Evolutionary conservation across 2,797 vertebrate species (phyloP), one percentile per base, ranked within the genome.

Genomic region (Rhincodon typus): DNA sequence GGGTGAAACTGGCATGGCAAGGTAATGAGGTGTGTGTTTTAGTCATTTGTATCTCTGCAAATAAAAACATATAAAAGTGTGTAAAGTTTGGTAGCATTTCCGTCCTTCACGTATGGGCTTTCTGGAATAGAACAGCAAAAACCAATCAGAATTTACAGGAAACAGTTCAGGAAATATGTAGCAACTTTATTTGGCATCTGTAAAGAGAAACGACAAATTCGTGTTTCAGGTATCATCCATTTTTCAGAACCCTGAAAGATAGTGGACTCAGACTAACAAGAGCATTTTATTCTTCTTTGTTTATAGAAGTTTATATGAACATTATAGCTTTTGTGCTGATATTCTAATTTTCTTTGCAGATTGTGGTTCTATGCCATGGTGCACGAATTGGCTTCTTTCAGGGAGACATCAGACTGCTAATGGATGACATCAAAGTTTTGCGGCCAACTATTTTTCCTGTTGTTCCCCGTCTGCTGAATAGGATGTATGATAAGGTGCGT

Each of bases 401-500:
- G 97, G 99, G 99, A 53, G 99, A 99, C 96, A 99, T 99, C 96
- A 98, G 99, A 93, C 97, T 98, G 62, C 97, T 99, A 96, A 99
- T 99, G 99, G 99, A 99, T 95, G 99, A 99, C 96, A 97, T 99
- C 96, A 99, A 99, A 97, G 97, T 96, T 0, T 98, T 99, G 96
- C 98, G 98, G 94, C 99, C 99, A 30, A 99, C 99, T 0, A 34
- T 99, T 74, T 99, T 99, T 96, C 99, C 99, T 2, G 99, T 99
- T 57, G 99, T 99, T 70, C 99, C 99, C 0, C 98, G 99, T 66
- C 97, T 99, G 67, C 97, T 99, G 96, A 99, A 99, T 97, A 98
- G 99, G 96, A 99, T 99, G 99, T 99, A 99, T 96, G 99, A 99
- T 96, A 98, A 98, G 97, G 99, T 99, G 97, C 97, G 97, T 96